Evolutionary conservation across 2,888 invertebrate genomes (phyloP), one percentile per base, ranked within the genome.

Genomic region (Aproaerema taeniolella): DNA sequence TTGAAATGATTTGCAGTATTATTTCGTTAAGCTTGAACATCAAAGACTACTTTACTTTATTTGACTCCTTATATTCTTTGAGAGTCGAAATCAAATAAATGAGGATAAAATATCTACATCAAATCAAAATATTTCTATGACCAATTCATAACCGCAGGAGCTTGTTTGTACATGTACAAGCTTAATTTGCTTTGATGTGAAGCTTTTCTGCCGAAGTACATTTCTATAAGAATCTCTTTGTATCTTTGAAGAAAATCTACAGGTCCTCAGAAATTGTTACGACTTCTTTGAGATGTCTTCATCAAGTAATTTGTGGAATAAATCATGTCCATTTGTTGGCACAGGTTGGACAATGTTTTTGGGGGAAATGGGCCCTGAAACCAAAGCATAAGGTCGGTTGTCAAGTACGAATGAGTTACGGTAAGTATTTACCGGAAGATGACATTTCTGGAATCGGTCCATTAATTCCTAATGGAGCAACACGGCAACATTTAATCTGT

Each of bases 391-490:
- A 24, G 42, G 46, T 41, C 40, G 47, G 47, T 51, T 56, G 59
- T 60, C 60, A 53, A 53, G 49, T 47, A 47, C 39, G 66, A 69
- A 78, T 81, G 74, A 79, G 68, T 79, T 73, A 80, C 70, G 59
- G 58, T 53, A 58, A 61, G 65, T 79, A 78, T 82, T 81, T 80
- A 81, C 79, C 67, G 73, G 73, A 77, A 81, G 78, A 81, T 80
- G 83, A 79, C 83, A 81, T 81, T 82, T 76, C 79, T 79, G 58
- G 78, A 74, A 78, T 78, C 82, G 82, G 77, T 65, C 80, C 83
- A 82, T 83, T 83, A 78, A 83, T 82, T 83, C 80, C 71, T 83
- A 82, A 83, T 82, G 82, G 81, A 72, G 67, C 81, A 72, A 66
- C 69, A 53, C 55, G 66, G 73, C 73, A 63, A 82, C 83, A 82